Conservation (phyloP, 2,888 invertebrate species). For the Lepetodrilus schrolli region DNA sequence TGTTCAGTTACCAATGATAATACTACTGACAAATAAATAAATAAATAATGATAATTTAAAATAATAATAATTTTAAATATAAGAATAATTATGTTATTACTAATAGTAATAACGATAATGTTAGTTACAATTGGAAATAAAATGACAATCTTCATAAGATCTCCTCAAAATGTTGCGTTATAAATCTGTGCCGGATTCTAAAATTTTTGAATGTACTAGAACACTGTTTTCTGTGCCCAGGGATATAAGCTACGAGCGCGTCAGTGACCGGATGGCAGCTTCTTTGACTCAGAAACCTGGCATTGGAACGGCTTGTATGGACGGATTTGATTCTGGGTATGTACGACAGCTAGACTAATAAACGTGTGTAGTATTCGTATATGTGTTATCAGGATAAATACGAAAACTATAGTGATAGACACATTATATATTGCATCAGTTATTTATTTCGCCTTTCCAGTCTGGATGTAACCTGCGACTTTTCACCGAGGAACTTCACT, state of each 20-base stretch:
- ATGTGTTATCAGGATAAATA: no score
- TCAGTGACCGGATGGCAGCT: constrained; percentile 39
- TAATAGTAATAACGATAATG: no score
- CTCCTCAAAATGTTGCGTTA: no score
- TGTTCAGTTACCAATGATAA: not conserved
- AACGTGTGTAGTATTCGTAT: not conserved
- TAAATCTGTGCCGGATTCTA: no score
- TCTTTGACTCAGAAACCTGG: constrained; percentile 50
- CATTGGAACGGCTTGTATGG: constrained; percentile 64
- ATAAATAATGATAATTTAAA: not conserved
- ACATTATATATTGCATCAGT: no score
- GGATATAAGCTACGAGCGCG: constrained; percentile 30
- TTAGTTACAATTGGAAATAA: no score
- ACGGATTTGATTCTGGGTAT: constrained; percentile 31
- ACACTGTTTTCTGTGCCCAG: constrained; percentile 41
- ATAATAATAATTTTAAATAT: not conserved
- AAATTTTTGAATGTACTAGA: no score
- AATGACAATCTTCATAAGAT: no score
- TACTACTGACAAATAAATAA: not conserved
- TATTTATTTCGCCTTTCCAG: no score
- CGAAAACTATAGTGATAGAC: no score
- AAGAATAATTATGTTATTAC: no score
- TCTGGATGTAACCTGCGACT: not conserved
- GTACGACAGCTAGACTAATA: not conserved
- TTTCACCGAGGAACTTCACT: not conserved